Percentiles rank a stretch among this genome's conserved stretches.
phyloP scores from a whole-genome alignment of 2,113 vertebrate species.

The Aldabrachelys gigantea region DNA sequence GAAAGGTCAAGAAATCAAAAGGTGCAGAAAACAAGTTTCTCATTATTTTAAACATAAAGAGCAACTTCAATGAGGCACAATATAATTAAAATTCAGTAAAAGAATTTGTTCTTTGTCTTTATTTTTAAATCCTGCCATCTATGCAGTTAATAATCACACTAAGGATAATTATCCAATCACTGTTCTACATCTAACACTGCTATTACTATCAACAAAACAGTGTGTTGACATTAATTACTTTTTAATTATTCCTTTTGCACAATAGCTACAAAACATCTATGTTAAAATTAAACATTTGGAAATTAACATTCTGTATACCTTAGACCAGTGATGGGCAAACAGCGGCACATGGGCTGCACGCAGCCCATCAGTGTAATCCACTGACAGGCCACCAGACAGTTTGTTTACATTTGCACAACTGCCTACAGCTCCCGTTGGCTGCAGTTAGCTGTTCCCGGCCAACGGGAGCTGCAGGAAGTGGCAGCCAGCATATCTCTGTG shows the following conservation, averaged over 20 bases:
- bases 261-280: constrained; percentile 22
- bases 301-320: constrained; percentile 8
- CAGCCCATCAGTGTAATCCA: too few relatives aligned
- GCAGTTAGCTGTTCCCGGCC: too few relatives aligned
- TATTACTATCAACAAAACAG: constrained; percentile 66
- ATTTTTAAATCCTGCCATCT: constrained; percentile 53
- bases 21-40: background rate
- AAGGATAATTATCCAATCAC: constrained; percentile 47
- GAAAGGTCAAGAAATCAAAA: background rate
- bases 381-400: too few relatives aligned
- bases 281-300: constrained; percentile 42
- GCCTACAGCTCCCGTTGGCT: too few relatives aligned
- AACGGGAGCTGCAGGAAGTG: too few relatives aligned
- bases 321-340: background rate
- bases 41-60: background rate
- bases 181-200: constrained; percentile 36
- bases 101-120: constrained; percentile 15
- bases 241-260: constrained; percentile 30
- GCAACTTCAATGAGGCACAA: background rate
- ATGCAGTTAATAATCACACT: constrained; percentile 45
- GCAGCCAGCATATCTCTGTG: too few relatives aligned
- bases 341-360: too few relatives aligned
- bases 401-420: too few relatives aligned
- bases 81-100: constrained; percentile 37
- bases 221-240: constrained; percentile 41